phyloP scores from a whole-genome alignment of 1,140 invertebrate species.

The Listronotus oregonensis region DNA sequence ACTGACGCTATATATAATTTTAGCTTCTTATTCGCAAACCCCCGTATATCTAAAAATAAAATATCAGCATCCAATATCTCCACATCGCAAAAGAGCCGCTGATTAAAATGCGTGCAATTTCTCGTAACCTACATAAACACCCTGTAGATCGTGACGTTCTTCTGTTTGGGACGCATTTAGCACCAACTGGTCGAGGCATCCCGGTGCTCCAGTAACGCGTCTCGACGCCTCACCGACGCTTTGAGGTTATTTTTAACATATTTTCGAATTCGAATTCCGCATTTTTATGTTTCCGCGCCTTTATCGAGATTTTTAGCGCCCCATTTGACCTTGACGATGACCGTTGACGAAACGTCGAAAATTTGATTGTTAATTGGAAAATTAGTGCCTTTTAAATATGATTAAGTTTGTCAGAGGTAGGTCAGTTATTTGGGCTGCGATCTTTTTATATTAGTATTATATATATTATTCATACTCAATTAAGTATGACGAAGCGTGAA shows the following conservation, averaged over 20 bases:
- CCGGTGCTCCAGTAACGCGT: constrained; percentile 32
- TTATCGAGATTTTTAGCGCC: constrained; percentile 19
- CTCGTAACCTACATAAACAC: neutral
- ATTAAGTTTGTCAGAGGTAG: constrained; percentile 30
- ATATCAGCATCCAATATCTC: too few species aligned
- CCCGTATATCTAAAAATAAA: too few species aligned
- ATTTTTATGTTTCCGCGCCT: constrained; percentile 1
- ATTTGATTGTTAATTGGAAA: neutral
- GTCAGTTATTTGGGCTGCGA: constrained; percentile 4
- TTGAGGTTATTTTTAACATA: constrained; percentile 18
- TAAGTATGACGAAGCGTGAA: too few species aligned
- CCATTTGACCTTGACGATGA: constrained; percentile 17
- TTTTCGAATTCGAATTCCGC: constrained; percentile 4
- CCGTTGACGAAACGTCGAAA: constrained; percentile 1
- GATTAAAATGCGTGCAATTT: too few species aligned
- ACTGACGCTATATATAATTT: too few species aligned
- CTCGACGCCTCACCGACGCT: constrained; percentile 19
- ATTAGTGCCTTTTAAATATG: constrained; percentile 6
- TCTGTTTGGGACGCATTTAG: constrained; percentile 18
- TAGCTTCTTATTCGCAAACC: too few species aligned
- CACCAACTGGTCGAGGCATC: constrained; percentile 12
- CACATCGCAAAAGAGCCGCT: too few species aligned
- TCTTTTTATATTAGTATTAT: too few species aligned
- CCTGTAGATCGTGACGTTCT: constrained; percentile 2
- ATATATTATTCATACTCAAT: too few species aligned